These are phyloP conservation scores for Callionymus lyra DNA, from an alignment of 2,113 vertebrate species.

Conservation along the genomic window DNA sequence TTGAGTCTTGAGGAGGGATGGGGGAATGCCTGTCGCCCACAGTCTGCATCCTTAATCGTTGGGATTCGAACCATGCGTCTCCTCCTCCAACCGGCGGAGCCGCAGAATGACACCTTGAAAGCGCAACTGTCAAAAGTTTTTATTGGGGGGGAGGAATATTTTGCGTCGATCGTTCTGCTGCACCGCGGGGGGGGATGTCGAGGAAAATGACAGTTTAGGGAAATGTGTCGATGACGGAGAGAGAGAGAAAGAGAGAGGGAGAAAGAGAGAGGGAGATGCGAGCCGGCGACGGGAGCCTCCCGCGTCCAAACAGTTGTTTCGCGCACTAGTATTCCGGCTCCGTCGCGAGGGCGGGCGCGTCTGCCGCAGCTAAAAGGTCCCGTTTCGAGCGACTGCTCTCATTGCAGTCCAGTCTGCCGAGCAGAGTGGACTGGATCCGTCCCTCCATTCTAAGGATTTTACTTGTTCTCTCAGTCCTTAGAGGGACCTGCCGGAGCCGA, in stretches of 20 bases:
- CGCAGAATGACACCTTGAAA: conserved; percentile 33
- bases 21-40: conserved; percentile 11
- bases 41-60: conserved; percentile 6
- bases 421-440: conserved; percentile 43
- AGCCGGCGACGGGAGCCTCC: neutral
- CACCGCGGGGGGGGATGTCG: neutral
- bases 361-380: conserved; percentile 52
- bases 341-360: conserved; percentile 48
- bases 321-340: conserved; percentile 2
- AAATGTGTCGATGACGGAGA: neutral
- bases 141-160: neutral
- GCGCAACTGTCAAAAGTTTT: conserved; percentile 34
- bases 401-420: conserved; percentile 61
- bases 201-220: neutral
- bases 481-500: conserved; percentile 28
- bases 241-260: neutral
- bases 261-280: neutral
- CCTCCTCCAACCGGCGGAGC: conserved; percentile 45
- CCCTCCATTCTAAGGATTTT: conserved; percentile 51
- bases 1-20: neutral
- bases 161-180: neutral
- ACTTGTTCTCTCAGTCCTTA: conserved; percentile 25
- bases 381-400: conserved; percentile 53
- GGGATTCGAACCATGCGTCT: conserved; percentile 27
- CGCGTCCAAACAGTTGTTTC: neutral